Base-by-base conservation (phyloP, 2,797 vertebrate species). In the Acropternis orthonyx region DNA sequence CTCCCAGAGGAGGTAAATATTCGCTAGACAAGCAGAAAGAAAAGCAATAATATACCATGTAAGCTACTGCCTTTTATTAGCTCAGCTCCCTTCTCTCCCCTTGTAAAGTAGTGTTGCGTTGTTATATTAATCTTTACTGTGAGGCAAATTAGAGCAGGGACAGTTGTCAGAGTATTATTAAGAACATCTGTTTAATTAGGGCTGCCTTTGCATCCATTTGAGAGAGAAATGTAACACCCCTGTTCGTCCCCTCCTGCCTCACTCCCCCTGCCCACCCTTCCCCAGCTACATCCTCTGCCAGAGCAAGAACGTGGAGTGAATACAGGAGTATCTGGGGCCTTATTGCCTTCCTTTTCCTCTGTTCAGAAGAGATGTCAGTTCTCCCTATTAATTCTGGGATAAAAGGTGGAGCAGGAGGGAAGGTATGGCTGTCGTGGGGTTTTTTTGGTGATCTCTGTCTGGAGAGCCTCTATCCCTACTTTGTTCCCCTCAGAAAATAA, bases 111-210 rank as follows among this genome's bases (percentile, higher is more conserved):
- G 65, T 41, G 63, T 67, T 91, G 76, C 63, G 28, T 63, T 93
- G 88, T 74, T 95, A 39, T 59, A 94, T 89, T 85, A 91, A 83
- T 97, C 96, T 96, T 96, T 89, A 83, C 95, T 96, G 76, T 4
- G 67, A 91, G 92, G 94, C 95, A 96, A 97, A 97, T 97, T 85
- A 93, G 92, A 95, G 78, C 85, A 75, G 85, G 85, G 94, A 93
- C 88, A 93, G 94, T 96, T 96, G 90, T 94, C 91, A 77, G 58
- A 76, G 83, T 32, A 88, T 94, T 96, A 88, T 95, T 93, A 92
- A 85, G 92, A 95, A 82, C 94, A 93, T 81, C 79, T 96, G 92
- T 95, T 97, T 95, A 96, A 93, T 94, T 94, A 93, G 73, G 81
- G 52, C 74, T 93, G 94, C 61, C 54, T 92, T 72, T 85, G 91